phyloP scores from a whole-genome alignment of 2,797 vertebrate species.

The Thamnophis elegans region DNA sequence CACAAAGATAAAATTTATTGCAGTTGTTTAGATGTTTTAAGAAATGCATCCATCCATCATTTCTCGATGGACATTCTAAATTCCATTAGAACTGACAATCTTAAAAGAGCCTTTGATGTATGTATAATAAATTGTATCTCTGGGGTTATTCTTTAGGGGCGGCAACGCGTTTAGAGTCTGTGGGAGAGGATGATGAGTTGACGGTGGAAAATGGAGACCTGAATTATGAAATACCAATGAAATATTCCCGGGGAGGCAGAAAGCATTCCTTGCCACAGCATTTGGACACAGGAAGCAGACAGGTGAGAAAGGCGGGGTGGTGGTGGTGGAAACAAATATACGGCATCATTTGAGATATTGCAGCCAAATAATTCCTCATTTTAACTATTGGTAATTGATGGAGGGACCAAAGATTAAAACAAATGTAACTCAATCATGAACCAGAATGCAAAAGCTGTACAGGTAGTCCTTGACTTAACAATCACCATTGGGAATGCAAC shows the following conservation, averaged over 20 bases:
- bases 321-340: not conserved
- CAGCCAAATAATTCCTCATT: not conserved
- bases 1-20: conserved; percentile 4
- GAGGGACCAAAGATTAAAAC: not conserved
- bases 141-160: conserved; percentile 72
- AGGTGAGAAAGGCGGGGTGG: conserved; percentile 76
- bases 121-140: conserved; percentile 34
- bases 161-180: conserved; percentile 85
- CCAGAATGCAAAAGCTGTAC: not conserved
- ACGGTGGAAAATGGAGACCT: conserved; percentile 81
- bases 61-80: conserved; percentile 13
- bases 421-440: not conserved
- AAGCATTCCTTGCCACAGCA: conserved; percentile 96
- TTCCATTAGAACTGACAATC: conserved; percentile 21
- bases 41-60: conserved; percentile 12
- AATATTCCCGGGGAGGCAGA: conserved; percentile 79
- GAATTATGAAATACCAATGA: conserved; percentile 73
- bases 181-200: conserved; percentile 93
- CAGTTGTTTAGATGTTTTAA: conserved; percentile 25
- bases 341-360: not conserved
- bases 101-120: conserved; percentile 11
- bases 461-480: not conserved
- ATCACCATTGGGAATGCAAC: no score
- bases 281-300: conserved; percentile 80
- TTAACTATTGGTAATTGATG: conserved; percentile 29